A percentile compares a stretch with the other conserved stretches of the same genome.
Conservation (phyloP, 2,113 vertebrate species). For the Neotoma lepida region DNA sequence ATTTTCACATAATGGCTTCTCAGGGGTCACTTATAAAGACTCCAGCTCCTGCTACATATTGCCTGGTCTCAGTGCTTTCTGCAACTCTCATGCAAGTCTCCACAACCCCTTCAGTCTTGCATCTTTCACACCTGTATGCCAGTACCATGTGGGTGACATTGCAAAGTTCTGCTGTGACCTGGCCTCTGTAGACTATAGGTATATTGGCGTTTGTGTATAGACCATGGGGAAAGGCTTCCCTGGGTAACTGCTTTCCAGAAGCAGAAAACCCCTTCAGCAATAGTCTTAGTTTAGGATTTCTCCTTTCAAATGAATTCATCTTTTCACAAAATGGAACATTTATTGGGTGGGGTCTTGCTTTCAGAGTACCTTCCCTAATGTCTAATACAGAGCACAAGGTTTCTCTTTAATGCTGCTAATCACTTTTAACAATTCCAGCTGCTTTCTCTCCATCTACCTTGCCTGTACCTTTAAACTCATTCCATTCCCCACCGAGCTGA, state of each 20-base stretch:
- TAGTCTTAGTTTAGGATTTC: neutral
- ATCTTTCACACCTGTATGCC: neutral
- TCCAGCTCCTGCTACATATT: neutral
- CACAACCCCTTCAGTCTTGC: neutral
- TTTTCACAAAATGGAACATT: neutral
- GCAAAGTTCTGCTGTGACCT: neutral
- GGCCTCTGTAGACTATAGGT: neutral
- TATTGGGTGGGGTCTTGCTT: neutral
- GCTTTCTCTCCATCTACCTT: neutral
- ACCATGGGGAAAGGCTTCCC: neutral
- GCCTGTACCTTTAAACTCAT: neutral
- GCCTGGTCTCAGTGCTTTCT: neutral
- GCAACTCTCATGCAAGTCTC: neutral
- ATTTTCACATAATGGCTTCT: neutral
- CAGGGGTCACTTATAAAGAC: no score
- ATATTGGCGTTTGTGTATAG: neutral
- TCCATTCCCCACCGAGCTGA: neutral
- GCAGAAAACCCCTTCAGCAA: neutral
- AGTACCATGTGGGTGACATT: neutral
- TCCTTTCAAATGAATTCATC: neutral
- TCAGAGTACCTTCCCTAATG: neutral
- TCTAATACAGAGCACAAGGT: neutral
- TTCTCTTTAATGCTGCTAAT: neutral
- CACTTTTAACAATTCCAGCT: neutral
- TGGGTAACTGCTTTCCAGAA: neutral